A percentile compares a stretch with the other conserved stretches of the same genome.
Conservation (phyloP, 2,113 vertebrate genomes). For the Oryzias curvinotus region DNA sequence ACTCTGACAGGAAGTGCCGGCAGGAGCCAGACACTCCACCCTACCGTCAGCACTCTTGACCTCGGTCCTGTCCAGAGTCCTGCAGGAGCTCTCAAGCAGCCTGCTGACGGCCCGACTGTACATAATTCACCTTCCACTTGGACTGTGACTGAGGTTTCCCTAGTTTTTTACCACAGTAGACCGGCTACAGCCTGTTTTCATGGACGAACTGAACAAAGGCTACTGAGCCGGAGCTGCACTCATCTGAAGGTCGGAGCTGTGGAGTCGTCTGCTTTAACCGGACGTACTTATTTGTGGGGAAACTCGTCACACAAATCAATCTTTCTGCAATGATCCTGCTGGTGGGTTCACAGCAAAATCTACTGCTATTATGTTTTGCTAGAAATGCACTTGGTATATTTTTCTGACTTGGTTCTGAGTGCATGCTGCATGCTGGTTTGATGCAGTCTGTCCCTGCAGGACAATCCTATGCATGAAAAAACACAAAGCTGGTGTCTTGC, state of each 20-base stretch:
- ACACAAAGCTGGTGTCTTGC: slow-evolving; percentile 50
- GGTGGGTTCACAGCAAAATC: slow-evolving; percentile 1
- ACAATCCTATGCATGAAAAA: slow-evolving; percentile 67
- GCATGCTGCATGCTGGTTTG: slow-evolving; percentile 61
- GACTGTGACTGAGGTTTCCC: slow-evolving; percentile 60
- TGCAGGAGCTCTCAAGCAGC: slow-evolving; percentile 36
- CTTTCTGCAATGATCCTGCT: slow-evolving; percentile 53
- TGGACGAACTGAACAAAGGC: slow-evolving; percentile 66
- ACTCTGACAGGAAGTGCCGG: slow-evolving; percentile 62
- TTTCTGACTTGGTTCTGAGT: slow-evolving; percentile 36
- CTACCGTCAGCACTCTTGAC: slow-evolving; percentile 34
- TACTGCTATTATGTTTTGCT: slow-evolving; percentile 58
- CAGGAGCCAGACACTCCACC: slow-evolving; percentile 43
- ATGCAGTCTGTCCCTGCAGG: slow-evolving; percentile 59
- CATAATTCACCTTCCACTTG: slow-evolving; percentile 52
- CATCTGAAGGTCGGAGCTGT: slow-evolving; percentile 34
- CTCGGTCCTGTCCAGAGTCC: slow-evolving; percentile 55
- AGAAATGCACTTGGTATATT: slow-evolving; percentile 29
- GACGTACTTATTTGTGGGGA: not conserved
- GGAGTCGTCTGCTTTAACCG: too few relatives aligned
- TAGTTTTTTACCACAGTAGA: slow-evolving; percentile 50
- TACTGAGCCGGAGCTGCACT: slow-evolving; percentile 68
- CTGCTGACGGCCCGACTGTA: slow-evolving; percentile 54
- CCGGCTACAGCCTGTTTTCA: slow-evolving; percentile 42
- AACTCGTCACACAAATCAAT: slow-evolving; percentile 52